These are phyloP conservation scores for Lepilemur septentrionalis DNA, from an alignment of 2,797 vertebrate genomes.

Conservation along the genomic window DNA sequence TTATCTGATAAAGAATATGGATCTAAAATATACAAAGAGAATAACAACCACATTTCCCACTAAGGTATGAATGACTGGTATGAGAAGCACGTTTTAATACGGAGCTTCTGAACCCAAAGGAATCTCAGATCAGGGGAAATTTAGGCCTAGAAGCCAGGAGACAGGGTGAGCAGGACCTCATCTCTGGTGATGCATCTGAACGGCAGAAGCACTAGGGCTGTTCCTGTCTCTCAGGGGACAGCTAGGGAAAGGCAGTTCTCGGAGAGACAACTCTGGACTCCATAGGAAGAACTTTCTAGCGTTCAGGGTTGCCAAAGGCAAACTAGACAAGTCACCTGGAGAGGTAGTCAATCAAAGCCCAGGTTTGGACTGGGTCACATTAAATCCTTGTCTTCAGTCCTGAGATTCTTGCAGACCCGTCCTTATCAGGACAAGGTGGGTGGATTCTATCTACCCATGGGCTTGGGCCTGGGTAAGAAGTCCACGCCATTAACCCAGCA, in stretches of 20 bases:
- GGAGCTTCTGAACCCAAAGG: not conserved
- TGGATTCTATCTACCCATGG: not conserved
- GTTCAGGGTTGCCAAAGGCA: too few species aligned
- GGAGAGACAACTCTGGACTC: not conserved
- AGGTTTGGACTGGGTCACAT: not conserved
- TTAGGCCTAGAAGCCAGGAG: not conserved
- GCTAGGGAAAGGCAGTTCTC: not conserved
- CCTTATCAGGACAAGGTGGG: not conserved
- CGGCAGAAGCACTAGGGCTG: not conserved
- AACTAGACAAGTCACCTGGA: not conserved
- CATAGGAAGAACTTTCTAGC: not conserved
- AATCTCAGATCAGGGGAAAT: not conserved
- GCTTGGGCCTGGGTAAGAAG: not conserved
- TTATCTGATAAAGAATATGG: not conserved
- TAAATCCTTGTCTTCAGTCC: not conserved
- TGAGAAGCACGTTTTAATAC: not conserved
- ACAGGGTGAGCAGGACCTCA: not conserved
- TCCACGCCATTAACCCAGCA: not conserved
- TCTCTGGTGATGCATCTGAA: not conserved
- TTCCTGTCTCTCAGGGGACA: not conserved
- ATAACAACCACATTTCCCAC: not conserved
- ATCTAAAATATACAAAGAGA: not conserved
- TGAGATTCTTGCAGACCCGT: not conserved
- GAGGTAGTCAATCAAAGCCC: not conserved
- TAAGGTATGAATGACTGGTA: not conserved